phyloP scores from a whole-genome alignment of 2,888 invertebrate species.

The Tribolium freemani region DNA sequence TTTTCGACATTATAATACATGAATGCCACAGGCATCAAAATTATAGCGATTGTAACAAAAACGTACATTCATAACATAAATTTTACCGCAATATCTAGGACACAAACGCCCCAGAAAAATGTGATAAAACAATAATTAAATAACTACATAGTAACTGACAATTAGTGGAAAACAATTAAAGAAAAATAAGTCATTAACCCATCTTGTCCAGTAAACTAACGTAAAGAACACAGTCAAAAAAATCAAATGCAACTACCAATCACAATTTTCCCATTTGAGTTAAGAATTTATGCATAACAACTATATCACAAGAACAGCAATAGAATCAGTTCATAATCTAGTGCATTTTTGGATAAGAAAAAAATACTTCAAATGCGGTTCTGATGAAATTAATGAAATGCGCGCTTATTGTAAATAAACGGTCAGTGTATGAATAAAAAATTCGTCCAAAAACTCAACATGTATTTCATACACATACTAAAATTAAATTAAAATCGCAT shows the following conservation, averaged over 20 bases:
- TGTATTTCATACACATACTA: constrained; percentile 7
- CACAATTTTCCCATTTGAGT: constrained; percentile 46
- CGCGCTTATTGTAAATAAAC: neutral
- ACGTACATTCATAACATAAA: constrained; percentile 47
- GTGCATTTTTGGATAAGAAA: constrained; percentile 29
- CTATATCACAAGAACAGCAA: constrained; percentile 52
- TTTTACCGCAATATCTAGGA: constrained; percentile 26
- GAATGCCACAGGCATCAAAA: constrained; percentile 46
- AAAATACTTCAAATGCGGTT: constrained; percentile 42
- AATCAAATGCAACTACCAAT: constrained; percentile 50
- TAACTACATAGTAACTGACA: constrained; percentile 28
- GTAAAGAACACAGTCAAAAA: neutral
- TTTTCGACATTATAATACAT: constrained; percentile 42
- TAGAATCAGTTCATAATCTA: constrained; percentile 49
- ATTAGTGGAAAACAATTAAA: constrained; percentile 8
- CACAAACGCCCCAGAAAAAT: constrained; percentile 1
- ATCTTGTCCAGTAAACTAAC: too few species aligned
- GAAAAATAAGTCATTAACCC: constrained; percentile 2
- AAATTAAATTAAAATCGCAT: constrained; percentile 18
- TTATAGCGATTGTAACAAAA: constrained; percentile 50
- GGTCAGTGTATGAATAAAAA: constrained; percentile 5
- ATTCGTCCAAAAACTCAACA: too few species aligned
- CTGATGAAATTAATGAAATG: neutral
- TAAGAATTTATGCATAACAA: constrained; percentile 48
- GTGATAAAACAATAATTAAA: constrained; percentile 33